phyloP scores from a whole-genome alignment of 1,140 invertebrate genomes.

The Matsumurasca onukii region DNA sequence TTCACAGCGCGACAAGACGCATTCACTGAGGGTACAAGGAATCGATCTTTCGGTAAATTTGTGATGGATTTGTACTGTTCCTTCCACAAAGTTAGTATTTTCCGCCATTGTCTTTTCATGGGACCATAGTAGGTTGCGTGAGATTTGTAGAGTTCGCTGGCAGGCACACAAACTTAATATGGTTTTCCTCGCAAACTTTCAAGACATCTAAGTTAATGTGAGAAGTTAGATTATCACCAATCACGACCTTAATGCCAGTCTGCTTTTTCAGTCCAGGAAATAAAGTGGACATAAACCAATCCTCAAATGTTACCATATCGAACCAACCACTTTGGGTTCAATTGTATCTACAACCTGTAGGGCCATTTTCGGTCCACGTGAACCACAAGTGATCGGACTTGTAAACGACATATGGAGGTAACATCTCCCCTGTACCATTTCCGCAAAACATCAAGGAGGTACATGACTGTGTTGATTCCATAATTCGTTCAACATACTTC shows the following conservation, averaged over 20 bases:
- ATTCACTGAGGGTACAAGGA: no score
- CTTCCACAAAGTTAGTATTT: slow-evolving; percentile 44
- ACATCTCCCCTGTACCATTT: slow-evolving; percentile 33
- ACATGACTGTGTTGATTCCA: slow-evolving; percentile 28
- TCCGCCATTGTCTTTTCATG: slow-evolving; percentile 47
- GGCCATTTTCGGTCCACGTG: slow-evolving; percentile 46
- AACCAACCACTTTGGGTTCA: slow-evolving; percentile 46
- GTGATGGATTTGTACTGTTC: neutral
- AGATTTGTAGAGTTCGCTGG: slow-evolving; percentile 49
- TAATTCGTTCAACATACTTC: slow-evolving; percentile 35
- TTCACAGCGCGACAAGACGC: no score
- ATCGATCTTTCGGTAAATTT: slow-evolving; percentile 27
- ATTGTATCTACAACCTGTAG: slow-evolving; percentile 45
- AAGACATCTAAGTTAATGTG: slow-evolving; percentile 46
- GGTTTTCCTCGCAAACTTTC: slow-evolving; percentile 43
- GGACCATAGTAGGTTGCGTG: slow-evolving; percentile 48
- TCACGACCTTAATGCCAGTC: slow-evolving; percentile 37
- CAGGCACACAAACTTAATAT: slow-evolving; percentile 48
- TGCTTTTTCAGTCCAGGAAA: slow-evolving; percentile 39
- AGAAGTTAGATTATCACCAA: slow-evolving; percentile 49
- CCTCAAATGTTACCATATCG: slow-evolving; percentile 44
- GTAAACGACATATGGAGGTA: slow-evolving; percentile 47
- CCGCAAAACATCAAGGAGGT: slow-evolving; percentile 35
- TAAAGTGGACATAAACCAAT: slow-evolving; percentile 45
- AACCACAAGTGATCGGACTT: slow-evolving; percentile 46